These are phyloP conservation scores for Eupithecia subfuscata DNA, from an alignment of 2,888 invertebrate species.

Conservation along the genomic window DNA sequence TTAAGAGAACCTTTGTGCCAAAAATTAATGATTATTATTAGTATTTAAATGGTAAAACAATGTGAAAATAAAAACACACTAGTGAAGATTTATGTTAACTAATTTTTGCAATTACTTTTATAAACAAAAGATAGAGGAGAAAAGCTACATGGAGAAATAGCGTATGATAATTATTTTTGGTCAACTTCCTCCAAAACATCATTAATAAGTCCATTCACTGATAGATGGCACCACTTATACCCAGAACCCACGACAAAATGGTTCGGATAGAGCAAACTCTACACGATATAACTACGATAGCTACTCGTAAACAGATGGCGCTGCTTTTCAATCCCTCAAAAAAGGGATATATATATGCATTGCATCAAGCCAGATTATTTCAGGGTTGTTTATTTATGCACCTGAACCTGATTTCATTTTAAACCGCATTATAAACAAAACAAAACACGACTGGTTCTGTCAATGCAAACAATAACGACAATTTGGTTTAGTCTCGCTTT, in stretches of 20 bases:
- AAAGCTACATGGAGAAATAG: background rate
- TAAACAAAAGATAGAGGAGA: background rate
- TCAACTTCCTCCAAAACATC: background rate
- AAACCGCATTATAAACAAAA: too few relatives aligned
- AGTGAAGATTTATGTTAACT: background rate
- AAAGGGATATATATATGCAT: background rate
- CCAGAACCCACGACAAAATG: background rate
- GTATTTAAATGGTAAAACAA: background rate
- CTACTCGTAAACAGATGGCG: constrained; percentile 65
- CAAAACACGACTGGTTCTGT: too few relatives aligned
- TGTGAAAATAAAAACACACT: background rate
- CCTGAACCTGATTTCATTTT: too few relatives aligned
- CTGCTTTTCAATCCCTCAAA: constrained; percentile 32
- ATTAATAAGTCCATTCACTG: background rate
- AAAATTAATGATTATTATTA: too few relatives aligned
- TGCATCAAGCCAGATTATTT: background rate
- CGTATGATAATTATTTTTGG: too few relatives aligned
- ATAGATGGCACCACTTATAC: constrained; percentile 1
- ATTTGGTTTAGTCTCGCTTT: too few relatives aligned
- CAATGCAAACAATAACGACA: too few relatives aligned
- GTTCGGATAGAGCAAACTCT: background rate
- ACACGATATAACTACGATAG: background rate
- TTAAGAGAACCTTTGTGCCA: too few relatives aligned
- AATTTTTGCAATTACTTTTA: background rate
- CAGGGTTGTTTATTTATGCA: too few relatives aligned